A percentile compares a stretch with the other conserved stretches of the same genome.
phyloP scores from a whole-genome alignment of 2,888 invertebrate genomes.

The Ephialtes manifestator region DNA sequence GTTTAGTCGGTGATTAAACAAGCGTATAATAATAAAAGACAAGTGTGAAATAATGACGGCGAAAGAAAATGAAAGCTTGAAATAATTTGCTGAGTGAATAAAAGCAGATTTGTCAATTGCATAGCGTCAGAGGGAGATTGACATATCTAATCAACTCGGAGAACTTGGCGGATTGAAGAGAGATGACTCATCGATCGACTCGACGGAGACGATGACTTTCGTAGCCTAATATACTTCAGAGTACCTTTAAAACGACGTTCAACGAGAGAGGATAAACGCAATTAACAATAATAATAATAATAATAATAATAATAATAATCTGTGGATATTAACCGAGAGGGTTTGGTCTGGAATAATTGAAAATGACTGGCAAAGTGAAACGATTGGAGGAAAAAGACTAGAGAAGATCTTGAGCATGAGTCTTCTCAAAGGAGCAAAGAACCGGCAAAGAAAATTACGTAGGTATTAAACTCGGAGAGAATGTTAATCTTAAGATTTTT shows the following conservation, averaged over 20 bases:
- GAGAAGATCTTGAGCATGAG: constrained; percentile 22
- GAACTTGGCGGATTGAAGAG: constrained; percentile 50
- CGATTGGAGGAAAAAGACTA: constrained; percentile 17
- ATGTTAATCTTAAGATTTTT: not conserved
- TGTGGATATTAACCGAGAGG: constrained; percentile 55
- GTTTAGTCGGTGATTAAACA: not conserved
- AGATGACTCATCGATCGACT: constrained; percentile 47
- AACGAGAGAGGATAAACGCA: constrained; percentile 53
- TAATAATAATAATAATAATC: constrained; percentile 56
- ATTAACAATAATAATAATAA: constrained; percentile 59
- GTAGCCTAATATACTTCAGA: constrained; percentile 66
- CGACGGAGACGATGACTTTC: constrained; percentile 52
- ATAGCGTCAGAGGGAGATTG: not conserved
- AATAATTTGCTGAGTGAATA: not conserved
- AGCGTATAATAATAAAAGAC: no score
- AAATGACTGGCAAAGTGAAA: not conserved
- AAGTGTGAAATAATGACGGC: no score
- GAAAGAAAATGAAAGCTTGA: constrained; percentile 1
- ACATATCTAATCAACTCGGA: not conserved
- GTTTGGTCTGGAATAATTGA: not conserved
- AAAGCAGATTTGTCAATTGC: not conserved
- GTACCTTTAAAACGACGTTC: constrained; percentile 65
- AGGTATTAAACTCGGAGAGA: constrained; percentile 22
- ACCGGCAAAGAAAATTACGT: constrained; percentile 37
- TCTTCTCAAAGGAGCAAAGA: constrained; percentile 33